Base-by-base conservation (phyloP, 2,888 invertebrate genomes). In the Drosophila falleni region DNA sequence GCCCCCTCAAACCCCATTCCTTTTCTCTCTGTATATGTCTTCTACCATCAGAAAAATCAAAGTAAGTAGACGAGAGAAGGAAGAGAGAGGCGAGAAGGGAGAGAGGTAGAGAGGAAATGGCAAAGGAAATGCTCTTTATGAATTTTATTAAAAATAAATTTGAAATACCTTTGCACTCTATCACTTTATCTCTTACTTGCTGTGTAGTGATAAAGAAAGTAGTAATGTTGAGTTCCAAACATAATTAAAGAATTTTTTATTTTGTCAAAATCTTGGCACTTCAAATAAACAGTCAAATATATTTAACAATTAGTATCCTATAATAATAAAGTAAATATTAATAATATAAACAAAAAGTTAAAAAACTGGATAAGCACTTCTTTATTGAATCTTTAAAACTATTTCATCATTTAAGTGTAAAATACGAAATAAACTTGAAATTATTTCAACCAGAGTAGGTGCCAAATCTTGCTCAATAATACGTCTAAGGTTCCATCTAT, bases 81-180 rank as follows among this genome's bases (percentile, higher is more conserved):
- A 23, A 4, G 23, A 23, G 29, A 11, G 16, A 6, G 5, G 23
- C 15, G 29, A 11, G 16, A 6, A 3, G 23, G 15, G 5, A 23
- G 39, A 16, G 5, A 31, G n/a, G 13, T 11, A 23, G 39, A 26
- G 8, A 23, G 11, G 6, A 29, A 35, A 16, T 10, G 33, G 26
- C 23, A 58, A 63, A 70, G 77, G 71, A 80, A 77, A 80, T 80
- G 62, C 46, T 61, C 56, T 60, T 66, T 77, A 77, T 80, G 63
- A 77, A 71, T 71, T 63, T 49, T 71, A 80, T 80, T 71, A 63
- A 71, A 71, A 66, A 35, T 11, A 49, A 75, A 70, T 65, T 65
- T 8, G 15, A 55, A 64, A 47, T 47, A 35, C 55, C 61, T 44
- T 26, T 23, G 11, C 42, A 11, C 37, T n/a, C 6, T 31, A 6